Base-by-base conservation (phyloP, 2,113 vertebrate species). In the Micromys minutus region DNA sequence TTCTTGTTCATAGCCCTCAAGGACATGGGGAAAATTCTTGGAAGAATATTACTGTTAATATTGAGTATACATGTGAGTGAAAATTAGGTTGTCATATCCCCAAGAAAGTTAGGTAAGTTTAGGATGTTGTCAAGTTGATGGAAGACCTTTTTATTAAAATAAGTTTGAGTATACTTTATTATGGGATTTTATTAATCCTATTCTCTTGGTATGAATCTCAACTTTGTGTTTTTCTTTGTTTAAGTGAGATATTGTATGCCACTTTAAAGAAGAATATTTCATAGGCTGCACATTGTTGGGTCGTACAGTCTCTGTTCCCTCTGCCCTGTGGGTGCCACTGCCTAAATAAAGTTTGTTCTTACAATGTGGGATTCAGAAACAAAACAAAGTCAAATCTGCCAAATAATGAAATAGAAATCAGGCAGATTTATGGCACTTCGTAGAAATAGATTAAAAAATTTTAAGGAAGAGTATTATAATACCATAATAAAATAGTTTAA, bases 401-500 rank as follows among this genome's bases (percentile, higher is more conserved):
- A 31, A 93, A 26, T 74, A 89, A 59, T 17, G 8, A 42, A 87
- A 97, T 47, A 79, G 55, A 55, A 22, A 84, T 12, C 5, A 75
- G 19, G 31, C 55, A 83, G 24, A 63, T 89, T 34, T 52, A 72
- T 77, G n/a, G 15, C 1, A 34, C 83, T 71, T 50, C 67, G 1
- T 59, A n/a, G 5, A 93, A 94, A 86, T 5, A 72, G 45, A 61
- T 15, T 76, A 50, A 90, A n/a, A 5, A 92, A 84, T 85, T 93
- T 93, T 29, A 13, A 36, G 19, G 77, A 65, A 88, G 21, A 74
- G 45, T 69, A 12, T 91, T 76, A 89, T 42, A 59, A 45, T 0
- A 72, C 5, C 5, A 57, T 57, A 91, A 80, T 42, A 19, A 47
- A 63, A 9, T n/a, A 36, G 36, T 12, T 57, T 79, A 8, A 10